A percentile compares a stretch with the other conserved stretches of the same genome.
Evolutionary conservation across 2,888 invertebrate genomes (phyloP).

Genomic region (Rhaphigaster nebulosa): DNA sequence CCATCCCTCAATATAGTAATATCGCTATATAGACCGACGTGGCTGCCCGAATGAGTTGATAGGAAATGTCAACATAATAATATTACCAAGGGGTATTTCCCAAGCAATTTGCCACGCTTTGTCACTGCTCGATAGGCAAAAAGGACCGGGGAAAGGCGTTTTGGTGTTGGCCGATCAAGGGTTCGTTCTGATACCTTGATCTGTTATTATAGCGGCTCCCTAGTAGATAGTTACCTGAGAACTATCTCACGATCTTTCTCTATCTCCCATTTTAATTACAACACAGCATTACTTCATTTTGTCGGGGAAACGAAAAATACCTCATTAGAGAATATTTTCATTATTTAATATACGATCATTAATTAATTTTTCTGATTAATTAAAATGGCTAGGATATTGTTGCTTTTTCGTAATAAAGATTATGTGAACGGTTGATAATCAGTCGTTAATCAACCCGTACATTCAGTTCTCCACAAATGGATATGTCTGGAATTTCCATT

Average conservation of each 20-base stretch:
- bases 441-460: background rate
- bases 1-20: background rate
- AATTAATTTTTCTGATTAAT: background rate
- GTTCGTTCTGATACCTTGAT: background rate
- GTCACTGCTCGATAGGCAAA: background rate
- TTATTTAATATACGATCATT: background rate
- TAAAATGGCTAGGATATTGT: background rate
- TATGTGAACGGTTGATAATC: background rate
- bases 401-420: background rate
- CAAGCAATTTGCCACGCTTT: slow-evolving; percentile 29
- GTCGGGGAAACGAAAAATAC: background rate
- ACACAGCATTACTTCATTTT: background rate
- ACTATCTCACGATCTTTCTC: slow-evolving; percentile 28
- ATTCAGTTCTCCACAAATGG: background rate
- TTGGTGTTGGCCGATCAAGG: background rate
- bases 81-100: slow-evolving; percentile 26
- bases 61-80: slow-evolving; percentile 31
- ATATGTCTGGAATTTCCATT: background rate
- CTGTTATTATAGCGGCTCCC: background rate
- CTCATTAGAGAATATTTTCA: background rate
- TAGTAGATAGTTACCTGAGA: background rate
- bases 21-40: background rate
- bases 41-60: background rate
- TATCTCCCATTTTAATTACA: background rate
- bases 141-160: background rate